These are phyloP conservation scores for Gymnocypris eckloni DNA, from an alignment of 2,797 vertebrate species.

Conservation along the genomic window DNA sequence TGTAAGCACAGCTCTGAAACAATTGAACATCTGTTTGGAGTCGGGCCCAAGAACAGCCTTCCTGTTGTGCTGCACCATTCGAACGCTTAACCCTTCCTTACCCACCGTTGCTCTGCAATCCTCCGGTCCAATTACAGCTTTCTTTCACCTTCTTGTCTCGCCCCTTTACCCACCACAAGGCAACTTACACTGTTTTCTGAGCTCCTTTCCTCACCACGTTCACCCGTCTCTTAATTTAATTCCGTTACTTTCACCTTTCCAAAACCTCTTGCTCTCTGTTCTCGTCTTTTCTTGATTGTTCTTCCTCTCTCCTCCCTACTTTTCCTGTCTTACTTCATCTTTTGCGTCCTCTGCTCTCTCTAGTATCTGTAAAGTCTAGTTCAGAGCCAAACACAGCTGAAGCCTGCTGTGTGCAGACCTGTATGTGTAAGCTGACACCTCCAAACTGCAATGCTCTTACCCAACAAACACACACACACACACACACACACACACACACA, in stretches of 20 bases:
- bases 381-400: constrained; percentile 30
- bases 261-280: constrained; percentile 16
- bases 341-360: constrained; percentile 18
- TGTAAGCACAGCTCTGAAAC: constrained; percentile 89
- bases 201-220: background rate
- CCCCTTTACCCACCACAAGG: background rate
- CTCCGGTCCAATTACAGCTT: constrained; percentile 16
- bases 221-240: background rate
- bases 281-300: constrained; percentile 2
- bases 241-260: background rate
- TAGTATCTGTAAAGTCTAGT: constrained; percentile 9
- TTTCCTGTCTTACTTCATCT: constrained; percentile 33
- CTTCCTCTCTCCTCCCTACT: constrained; percentile 29
- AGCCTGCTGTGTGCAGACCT: constrained; percentile 31
- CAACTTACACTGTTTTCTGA: constrained; percentile 8
- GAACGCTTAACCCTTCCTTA: constrained; percentile 77
- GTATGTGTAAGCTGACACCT: constrained; percentile 21
- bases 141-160: background rate
- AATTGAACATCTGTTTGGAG: constrained; percentile 95
- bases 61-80: constrained; percentile 81
- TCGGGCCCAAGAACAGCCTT: constrained; percentile 80
- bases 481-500: background rate
- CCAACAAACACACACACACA: background rate
- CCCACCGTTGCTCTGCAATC: constrained; percentile 45
- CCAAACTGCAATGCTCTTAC: constrained; percentile 1